Percentiles rank a stretch among this genome's conserved stretches.
Evolutionary conservation across 2,797 vertebrate genomes (phyloP).

Genomic region (Alauda arvensis): DNA sequence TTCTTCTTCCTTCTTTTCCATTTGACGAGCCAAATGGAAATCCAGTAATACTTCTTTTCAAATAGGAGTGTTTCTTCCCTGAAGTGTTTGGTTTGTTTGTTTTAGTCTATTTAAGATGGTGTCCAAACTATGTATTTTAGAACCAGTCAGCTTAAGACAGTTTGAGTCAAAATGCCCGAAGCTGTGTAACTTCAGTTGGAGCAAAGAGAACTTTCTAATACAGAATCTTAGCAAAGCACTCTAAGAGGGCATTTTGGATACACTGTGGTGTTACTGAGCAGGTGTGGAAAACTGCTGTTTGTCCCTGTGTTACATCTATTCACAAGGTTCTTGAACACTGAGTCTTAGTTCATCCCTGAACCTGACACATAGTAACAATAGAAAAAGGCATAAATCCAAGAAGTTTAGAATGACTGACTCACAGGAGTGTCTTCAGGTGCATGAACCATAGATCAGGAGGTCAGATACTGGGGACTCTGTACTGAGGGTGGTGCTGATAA

Average conservation of each 20-base stretch:
- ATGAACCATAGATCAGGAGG: fast-evolving
- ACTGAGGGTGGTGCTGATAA: not conserved
- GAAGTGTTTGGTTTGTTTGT: not conserved
- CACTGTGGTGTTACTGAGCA: not conserved
- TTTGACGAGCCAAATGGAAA: conserved; percentile 9
- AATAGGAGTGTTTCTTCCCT: not conserved
- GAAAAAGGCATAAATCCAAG: not conserved
- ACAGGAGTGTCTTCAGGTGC: not conserved
- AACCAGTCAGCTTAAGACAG: not conserved
- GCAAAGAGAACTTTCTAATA: not conserved
- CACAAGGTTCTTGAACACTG: not conserved
- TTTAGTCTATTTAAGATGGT: not conserved
- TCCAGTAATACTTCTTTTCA: conserved; percentile 1
- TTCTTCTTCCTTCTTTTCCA: not conserved
- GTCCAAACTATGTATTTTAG: not conserved
- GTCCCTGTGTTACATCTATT: fast-evolving
- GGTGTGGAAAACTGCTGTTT: not conserved
- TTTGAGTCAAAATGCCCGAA: not conserved
- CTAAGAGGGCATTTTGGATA: not conserved
- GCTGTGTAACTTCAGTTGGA: not conserved
- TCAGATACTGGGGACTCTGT: not conserved
- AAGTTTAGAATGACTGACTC: not conserved
- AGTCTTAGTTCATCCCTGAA: not conserved
- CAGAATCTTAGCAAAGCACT: not conserved
- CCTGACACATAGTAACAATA: not conserved